phyloP scores from a whole-genome alignment of 2,888 invertebrate species.

The Elysia crispata region DNA sequence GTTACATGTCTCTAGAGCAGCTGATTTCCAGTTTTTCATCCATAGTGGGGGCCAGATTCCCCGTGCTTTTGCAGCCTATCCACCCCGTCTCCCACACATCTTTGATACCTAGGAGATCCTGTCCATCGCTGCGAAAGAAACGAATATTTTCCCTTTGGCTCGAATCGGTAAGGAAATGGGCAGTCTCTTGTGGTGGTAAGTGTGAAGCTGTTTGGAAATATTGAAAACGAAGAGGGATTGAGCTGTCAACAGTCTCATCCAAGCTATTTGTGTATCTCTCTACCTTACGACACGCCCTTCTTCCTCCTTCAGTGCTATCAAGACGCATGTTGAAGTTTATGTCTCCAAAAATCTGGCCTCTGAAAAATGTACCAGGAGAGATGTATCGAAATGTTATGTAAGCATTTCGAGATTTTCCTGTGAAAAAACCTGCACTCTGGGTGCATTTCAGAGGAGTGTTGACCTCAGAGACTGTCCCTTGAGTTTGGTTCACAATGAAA shows the following conservation, averaged over 20 bases:
- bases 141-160: background rate
- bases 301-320: background rate
- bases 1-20: conserved; percentile 14
- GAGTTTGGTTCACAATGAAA: conserved; percentile 54
- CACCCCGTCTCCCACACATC: conserved; percentile 71
- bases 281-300: background rate
- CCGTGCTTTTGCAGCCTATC: conserved; percentile 64
- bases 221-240: conserved; percentile 55
- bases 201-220: conserved; percentile 60
- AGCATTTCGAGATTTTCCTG: conserved; percentile 38
- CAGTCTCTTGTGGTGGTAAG: conserved; percentile 1
- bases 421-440: conserved; percentile 37
- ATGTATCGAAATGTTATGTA: conserved; percentile 61
- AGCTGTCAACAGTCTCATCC: conserved; percentile 41
- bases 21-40: conserved; percentile 43
- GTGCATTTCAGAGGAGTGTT: background rate
- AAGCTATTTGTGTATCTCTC: conserved; percentile 27
- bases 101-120: conserved; percentile 59
- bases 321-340: conserved; percentile 61
- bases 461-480: conserved; percentile 43
- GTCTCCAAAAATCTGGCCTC: conserved; percentile 66
- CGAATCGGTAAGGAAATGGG: conserved; percentile 29
- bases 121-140: conserved; percentile 46
- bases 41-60: conserved; percentile 63
- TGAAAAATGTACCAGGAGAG: conserved; percentile 53